Conservation (phyloP, 2,113 vertebrate genomes). For the Pipa parva region DNA sequence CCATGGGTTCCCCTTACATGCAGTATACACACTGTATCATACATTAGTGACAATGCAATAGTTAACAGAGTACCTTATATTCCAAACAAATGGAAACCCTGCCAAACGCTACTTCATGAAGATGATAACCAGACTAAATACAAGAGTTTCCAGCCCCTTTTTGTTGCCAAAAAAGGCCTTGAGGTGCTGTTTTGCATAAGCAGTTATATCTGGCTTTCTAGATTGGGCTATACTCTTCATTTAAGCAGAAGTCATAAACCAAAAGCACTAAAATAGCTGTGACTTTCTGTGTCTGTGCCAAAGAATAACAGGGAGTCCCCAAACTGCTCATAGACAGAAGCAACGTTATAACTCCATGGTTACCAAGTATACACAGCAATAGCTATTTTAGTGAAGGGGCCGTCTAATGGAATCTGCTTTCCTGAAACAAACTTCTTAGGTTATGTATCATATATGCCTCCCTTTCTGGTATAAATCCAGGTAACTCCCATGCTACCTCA, state of each 20-base stretch:
- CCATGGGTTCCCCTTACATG: too few relatives aligned
- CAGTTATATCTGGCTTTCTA: background rate
- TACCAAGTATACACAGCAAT: conserved; percentile 11
- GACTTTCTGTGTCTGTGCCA: conserved; percentile 21
- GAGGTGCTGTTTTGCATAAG: conserved; percentile 18
- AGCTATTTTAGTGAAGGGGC: background rate
- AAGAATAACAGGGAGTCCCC: conserved; percentile 35
- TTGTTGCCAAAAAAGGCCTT: conserved; percentile 37
- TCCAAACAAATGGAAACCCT: conserved; percentile 18
- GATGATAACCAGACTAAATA: conserved; percentile 19
- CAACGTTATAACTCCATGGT: conserved; percentile 6
- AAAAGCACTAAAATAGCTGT: conserved; percentile 37
- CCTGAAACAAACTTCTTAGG: background rate
- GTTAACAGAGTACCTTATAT: background rate
- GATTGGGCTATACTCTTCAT: conserved; percentile 14
- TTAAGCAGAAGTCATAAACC: conserved; percentile 20
- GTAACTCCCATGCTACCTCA: background rate
- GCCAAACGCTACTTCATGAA: conserved; percentile 30
- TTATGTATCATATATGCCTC: background rate
- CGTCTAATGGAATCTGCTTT: background rate
- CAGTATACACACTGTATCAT: too few relatives aligned
- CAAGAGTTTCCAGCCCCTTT: conserved; percentile 29
- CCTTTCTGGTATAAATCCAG: background rate
- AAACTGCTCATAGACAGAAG: conserved; percentile 10
- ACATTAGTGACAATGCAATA: background rate